Conservation (phyloP, 2,888 invertebrate species). For the Cataglyphis rosenhaueri region DNA sequence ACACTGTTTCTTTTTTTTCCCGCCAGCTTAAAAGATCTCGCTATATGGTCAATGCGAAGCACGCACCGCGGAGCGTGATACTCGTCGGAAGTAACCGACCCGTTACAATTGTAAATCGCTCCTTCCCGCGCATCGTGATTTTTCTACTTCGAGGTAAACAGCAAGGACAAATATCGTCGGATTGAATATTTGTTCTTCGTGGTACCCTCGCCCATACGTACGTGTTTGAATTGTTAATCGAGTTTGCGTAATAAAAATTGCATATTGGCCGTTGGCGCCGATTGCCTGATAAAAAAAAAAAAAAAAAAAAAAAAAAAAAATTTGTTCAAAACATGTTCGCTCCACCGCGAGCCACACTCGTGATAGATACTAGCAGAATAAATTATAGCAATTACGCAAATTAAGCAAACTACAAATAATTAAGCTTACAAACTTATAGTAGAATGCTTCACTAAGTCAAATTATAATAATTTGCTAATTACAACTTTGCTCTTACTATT, state of each 20-base stretch:
- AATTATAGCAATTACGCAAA: conserved; percentile 20
- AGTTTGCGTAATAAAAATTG: conserved; percentile 46
- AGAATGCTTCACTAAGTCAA: neutral
- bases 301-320: neutral
- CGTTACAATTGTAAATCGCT: conserved; percentile 48
- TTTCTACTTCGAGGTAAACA: conserved; percentile 28
- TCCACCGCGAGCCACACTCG: neutral
- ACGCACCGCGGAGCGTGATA: conserved; percentile 42
- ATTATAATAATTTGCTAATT: conserved; percentile 20
- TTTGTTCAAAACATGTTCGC: neutral
- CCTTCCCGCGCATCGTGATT: conserved; percentile 22
- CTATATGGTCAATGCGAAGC: conserved; percentile 28
- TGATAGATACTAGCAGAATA: neutral
- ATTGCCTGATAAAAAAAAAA: neutral
- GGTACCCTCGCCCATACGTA: neutral
- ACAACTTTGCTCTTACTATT: neutral
- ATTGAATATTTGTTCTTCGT: conserved; percentile 40
- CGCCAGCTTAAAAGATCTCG: conserved; percentile 27
- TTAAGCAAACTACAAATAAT: neutral
- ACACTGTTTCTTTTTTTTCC: conserved; percentile 25
- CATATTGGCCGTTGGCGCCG: conserved; percentile 20
- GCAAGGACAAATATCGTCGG: conserved; percentile 33
- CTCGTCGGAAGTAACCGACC: conserved; percentile 44
- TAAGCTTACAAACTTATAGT: neutral
- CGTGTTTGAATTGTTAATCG: conserved; percentile 45